Evolutionary conservation across 2,797 vertebrate genomes (phyloP).

Genomic region (Rhynchotus rufescens): DNA sequence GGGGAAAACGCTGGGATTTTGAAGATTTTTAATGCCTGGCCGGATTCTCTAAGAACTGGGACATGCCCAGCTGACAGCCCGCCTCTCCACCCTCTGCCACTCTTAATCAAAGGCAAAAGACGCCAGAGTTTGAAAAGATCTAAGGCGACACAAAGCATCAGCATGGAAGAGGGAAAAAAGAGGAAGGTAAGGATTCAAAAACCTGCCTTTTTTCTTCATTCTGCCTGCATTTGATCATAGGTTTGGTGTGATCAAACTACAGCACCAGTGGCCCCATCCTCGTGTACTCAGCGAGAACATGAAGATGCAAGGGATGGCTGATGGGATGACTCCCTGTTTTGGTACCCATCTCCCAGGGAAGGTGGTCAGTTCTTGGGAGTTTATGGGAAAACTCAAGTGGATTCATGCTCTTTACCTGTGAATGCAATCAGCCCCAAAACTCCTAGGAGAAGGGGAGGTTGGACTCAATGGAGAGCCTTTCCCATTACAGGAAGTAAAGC

Average conservation of each 20-base stretch:
- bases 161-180: not conserved
- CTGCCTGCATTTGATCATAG: not conserved
- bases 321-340: not conserved
- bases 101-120: not conserved
- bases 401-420: not conserved
- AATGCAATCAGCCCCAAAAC: not conserved
- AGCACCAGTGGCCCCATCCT: not conserved
- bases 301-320: rapidly evolving
- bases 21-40: not conserved
- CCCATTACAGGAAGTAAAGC: not conserved
- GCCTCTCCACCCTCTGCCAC: not conserved
- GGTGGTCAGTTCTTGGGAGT: not conserved
- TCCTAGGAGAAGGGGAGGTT: not conserved
- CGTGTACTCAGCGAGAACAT: not conserved
- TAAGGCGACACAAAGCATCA: not conserved
- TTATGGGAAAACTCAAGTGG: not conserved
- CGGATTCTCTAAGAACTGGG: not conserved
- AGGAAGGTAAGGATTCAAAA: not conserved
- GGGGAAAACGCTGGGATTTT: not conserved
- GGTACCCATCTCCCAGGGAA: not conserved
- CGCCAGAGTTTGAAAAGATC: rapidly evolving
- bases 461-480: not conserved
- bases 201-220: not conserved
- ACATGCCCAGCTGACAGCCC: not conserved
- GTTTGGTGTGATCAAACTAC: too few relatives aligned